Evolutionary conservation across 2,797 vertebrate genomes (phyloP).

Genomic region (Tenualosa thibaudeaui): DNA sequence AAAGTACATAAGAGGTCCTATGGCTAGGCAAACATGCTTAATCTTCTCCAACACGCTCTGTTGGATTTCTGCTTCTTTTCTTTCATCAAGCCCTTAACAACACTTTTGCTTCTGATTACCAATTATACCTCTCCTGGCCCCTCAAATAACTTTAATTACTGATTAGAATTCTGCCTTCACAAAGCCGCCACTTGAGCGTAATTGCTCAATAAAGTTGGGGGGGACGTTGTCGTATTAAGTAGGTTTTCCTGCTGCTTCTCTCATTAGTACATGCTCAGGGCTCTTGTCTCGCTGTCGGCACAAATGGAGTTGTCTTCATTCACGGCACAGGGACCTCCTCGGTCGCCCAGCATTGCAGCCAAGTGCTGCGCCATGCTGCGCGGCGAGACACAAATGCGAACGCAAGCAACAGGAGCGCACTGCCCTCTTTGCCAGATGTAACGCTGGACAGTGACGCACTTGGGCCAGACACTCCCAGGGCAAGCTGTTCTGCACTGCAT

Average conservation of each 20-base stretch:
- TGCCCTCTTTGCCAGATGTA: not conserved
- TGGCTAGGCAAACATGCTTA: conserved; percentile 61
- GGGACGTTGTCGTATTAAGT: conserved; percentile 91
- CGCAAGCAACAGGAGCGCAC: not conserved
- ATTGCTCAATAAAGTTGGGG: conserved; percentile 93
- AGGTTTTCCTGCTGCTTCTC: conserved; percentile 88
- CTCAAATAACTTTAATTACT: conserved; percentile 92
- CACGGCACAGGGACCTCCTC: conserved; percentile 67
- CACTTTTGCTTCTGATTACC: conserved; percentile 84
- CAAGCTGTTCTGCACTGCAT: not conserved
- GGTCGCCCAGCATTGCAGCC: conserved; percentile 17
- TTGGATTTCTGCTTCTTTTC: conserved; percentile 65
- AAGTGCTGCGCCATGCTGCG: not conserved
- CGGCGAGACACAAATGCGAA: not conserved
- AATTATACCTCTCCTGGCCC: conserved; percentile 87
- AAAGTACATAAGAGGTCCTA: conserved; percentile 46
- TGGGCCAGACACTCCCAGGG: not conserved
- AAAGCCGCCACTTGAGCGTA: conserved; percentile 90
- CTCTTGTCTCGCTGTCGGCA: conserved; percentile 62
- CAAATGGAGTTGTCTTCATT: conserved; percentile 73
- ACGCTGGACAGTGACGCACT: not conserved
- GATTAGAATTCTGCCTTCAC: conserved; percentile 93
- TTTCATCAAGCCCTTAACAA: conserved; percentile 82
- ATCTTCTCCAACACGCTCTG: conserved; percentile 59
- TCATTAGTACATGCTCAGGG: conserved; percentile 71